Percentiles rank a stretch among this genome's conserved stretches.
phyloP scores from a whole-genome alignment of 2,888 invertebrate species.

The Cataglyphis rosenhaueri region DNA sequence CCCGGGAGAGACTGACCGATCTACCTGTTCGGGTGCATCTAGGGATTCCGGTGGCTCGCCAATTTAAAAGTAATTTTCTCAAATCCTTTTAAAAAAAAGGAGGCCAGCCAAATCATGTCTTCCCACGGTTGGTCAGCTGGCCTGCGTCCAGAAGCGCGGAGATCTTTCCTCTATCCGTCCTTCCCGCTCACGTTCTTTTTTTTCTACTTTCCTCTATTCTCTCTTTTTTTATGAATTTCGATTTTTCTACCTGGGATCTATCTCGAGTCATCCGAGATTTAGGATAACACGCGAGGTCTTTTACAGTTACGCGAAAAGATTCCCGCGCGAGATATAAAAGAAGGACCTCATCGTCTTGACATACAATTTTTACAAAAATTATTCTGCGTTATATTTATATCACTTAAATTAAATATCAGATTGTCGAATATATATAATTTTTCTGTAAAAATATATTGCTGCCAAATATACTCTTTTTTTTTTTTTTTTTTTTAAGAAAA shows the following conservation, averaged over 20 bases:
- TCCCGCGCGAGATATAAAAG: slow-evolving; percentile 60
- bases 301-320: slow-evolving; percentile 80
- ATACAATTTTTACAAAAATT: not conserved
- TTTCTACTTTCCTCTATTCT: slow-evolving; percentile 51
- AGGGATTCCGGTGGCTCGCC: slow-evolving; percentile 73
- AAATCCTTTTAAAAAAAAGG: slow-evolving; percentile 68
- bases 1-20: slow-evolving; percentile 58
- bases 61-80: slow-evolving; percentile 84
- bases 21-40: slow-evolving; percentile 74
- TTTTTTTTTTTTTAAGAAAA: not conserved
- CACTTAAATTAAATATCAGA: not conserved
- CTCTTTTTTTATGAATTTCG: slow-evolving; percentile 74
- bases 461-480: not conserved
- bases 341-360: not conserved
- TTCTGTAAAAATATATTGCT: not conserved
- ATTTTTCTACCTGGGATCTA: slow-evolving; percentile 81
- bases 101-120: slow-evolving; percentile 71
- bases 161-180: slow-evolving; percentile 73
- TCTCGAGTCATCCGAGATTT: slow-evolving; percentile 77
- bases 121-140: slow-evolving; percentile 86
- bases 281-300: slow-evolving; percentile 68
- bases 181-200: slow-evolving; percentile 57
- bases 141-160: slow-evolving; percentile 76
- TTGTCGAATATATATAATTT: not conserved
- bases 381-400: not conserved